Conservation (phyloP, 2,888 invertebrate species). For the Zygogramma bicolorata region DNA sequence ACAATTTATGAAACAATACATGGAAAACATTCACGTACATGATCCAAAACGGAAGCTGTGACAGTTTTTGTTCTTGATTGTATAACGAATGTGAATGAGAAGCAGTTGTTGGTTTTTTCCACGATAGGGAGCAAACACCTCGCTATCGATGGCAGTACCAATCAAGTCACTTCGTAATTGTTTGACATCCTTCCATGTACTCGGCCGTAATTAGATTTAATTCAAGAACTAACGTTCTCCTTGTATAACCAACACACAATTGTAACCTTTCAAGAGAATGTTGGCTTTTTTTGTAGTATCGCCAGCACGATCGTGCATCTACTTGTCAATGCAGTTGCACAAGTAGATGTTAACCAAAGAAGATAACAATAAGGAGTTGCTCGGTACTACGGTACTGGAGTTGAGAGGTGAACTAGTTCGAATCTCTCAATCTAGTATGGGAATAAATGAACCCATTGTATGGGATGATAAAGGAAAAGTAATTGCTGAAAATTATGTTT, state of each 20-base stretch:
- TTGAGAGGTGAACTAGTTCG: constrained; percentile 22
- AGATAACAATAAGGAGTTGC: constrained; percentile 31
- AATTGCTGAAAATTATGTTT: neutral
- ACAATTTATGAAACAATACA: too few species aligned
- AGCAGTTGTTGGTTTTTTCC: neutral
- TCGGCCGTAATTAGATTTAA: constrained; percentile 10
- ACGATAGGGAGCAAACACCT: neutral
- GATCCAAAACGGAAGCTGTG: neutral
- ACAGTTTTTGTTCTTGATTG: neutral
- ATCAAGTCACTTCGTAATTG: constrained; percentile 22
- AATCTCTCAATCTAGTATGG: constrained; percentile 1
- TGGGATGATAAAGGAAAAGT: neutral
- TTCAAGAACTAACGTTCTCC: constrained; percentile 48
- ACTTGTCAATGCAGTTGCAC: constrained; percentile 52
- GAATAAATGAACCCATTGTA: neutral
- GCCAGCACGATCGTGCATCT: constrained; percentile 51
- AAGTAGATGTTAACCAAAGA: constrained; percentile 39
- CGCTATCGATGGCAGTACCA: neutral
- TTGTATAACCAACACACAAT: constrained; percentile 50
- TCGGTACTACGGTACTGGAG: constrained; percentile 17
- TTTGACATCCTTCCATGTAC: constrained; percentile 31
- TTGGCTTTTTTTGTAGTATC: constrained; percentile 54
- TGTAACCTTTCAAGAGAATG: constrained; percentile 61
- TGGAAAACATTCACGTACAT: neutral
- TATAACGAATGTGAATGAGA: neutral